Conservation (phyloP, 2,888 invertebrate genomes). For the Polietes domitor region DNA sequence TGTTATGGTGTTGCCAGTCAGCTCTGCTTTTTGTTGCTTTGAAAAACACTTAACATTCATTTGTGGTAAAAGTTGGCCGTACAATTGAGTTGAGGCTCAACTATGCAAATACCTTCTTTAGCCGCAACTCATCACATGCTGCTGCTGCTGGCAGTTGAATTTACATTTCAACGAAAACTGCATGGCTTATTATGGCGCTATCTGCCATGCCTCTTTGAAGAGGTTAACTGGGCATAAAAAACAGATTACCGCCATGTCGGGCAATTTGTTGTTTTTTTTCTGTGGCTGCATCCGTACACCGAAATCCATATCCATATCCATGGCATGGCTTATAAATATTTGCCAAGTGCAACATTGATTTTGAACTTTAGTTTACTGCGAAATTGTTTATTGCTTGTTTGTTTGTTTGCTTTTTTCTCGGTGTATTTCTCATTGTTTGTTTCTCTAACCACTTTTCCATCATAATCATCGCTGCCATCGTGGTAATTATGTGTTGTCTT, state of each 20-base stretch:
- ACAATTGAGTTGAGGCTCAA: background rate
- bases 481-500: background rate
- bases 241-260: constrained; percentile 14
- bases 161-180: constrained; percentile 3
- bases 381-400: constrained; percentile 49
- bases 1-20: background rate
- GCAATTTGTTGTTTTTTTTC: constrained; percentile 38
- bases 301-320: background rate
- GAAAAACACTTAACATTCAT: constrained; percentile 25
- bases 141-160: background rate
- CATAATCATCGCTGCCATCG: background rate
- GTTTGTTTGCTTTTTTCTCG: background rate
- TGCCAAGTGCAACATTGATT: constrained; percentile 51
- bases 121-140: background rate
- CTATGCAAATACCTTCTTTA: background rate
- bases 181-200: background rate
- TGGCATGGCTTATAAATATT: constrained; percentile 1
- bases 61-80: constrained; percentile 21
- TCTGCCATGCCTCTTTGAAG: constrained; percentile 56
- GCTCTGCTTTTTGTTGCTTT: background rate
- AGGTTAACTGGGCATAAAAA: constrained; percentile 65
- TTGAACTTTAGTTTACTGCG: constrained; percentile 53
- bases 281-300: constrained; percentile 26
- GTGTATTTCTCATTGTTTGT: background rate
- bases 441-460: constrained; percentile 4